These are phyloP conservation scores for Dryas iulia DNA, from an alignment of 1,140 invertebrate species.

Conservation along the genomic window DNA sequence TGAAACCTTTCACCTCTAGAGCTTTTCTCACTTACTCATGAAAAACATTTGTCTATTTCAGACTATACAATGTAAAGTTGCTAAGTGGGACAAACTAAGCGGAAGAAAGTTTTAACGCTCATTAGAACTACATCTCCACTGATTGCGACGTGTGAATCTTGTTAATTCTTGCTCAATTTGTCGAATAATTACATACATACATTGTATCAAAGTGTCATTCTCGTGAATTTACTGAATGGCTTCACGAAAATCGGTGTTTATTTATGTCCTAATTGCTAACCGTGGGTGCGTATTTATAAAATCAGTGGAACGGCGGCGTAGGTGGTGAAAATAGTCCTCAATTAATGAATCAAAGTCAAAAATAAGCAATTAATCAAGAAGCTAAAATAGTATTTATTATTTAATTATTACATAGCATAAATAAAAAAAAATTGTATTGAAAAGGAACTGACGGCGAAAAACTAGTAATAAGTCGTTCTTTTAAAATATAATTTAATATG, in stretches of 20 bases:
- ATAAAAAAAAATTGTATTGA: too few species aligned
- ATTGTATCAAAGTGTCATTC: not conserved
- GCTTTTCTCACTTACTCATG: too few species aligned
- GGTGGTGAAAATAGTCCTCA: not conserved
- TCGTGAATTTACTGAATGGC: not conserved
- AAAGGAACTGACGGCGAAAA: too few species aligned
- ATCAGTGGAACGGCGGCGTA: too few species aligned
- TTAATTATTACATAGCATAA: too few species aligned
- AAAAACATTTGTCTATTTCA: conserved; percentile 10
- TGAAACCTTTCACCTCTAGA: not conserved
- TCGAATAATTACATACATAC: not conserved
- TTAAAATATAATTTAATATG: too few species aligned
- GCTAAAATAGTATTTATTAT: too few species aligned
- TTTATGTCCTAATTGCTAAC: not conserved
- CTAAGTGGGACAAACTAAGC: conserved; percentile 9
- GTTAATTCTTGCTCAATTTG: not conserved
- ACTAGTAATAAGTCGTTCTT: too few species aligned
- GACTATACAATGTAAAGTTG: conserved; percentile 5
- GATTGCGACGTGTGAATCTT: conserved; percentile 1
- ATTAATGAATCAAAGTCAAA: not conserved
- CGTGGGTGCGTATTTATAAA: too few species aligned
- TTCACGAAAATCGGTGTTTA: not conserved
- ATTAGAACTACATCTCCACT: conserved; percentile 6
- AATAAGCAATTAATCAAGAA: too few species aligned
- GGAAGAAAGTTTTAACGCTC: not conserved